Conservation (phyloP, 2,888 invertebrate species). For the Drosophila peninsularis region DNA sequence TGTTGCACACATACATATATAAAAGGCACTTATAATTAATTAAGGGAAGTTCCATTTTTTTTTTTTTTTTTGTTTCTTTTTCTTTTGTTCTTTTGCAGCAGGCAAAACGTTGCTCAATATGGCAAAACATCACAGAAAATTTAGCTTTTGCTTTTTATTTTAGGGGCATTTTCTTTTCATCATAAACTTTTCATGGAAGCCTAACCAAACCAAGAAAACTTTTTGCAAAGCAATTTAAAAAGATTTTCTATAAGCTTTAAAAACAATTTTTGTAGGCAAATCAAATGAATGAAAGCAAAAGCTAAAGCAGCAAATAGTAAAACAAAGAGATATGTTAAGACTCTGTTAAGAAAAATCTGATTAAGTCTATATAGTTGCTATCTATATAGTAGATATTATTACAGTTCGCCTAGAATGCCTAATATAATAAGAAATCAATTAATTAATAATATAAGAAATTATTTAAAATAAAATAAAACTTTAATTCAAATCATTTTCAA, state of each 20-base stretch:
- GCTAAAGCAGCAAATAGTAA: constrained; percentile 39
- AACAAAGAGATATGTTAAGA: constrained; percentile 10
- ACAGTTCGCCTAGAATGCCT: not conserved
- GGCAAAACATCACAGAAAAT: constrained; percentile 44
- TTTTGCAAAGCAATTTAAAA: constrained; percentile 30
- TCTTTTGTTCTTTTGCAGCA: constrained; percentile 30
- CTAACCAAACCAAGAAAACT: constrained; percentile 79
- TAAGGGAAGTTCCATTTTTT: constrained; percentile 2
- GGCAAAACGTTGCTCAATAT: constrained; percentile 57
- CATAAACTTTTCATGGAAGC: constrained; percentile 25
- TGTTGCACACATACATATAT: constrained; percentile 4
- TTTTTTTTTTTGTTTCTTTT: constrained; percentile 1
- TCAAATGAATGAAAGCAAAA: constrained; percentile 36
- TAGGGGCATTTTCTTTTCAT: constrained; percentile 1
- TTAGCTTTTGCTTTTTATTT: constrained; percentile 9
- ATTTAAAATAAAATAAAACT: not conserved
- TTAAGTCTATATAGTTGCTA: not conserved
- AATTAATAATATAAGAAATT: not conserved
- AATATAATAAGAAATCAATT: not conserved
- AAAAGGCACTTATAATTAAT: constrained; percentile 59
- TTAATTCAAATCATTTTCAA: not conserved
- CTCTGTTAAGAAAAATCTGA: not conserved
- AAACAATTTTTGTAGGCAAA: constrained; percentile 75
- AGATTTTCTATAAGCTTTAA: constrained; percentile 67
- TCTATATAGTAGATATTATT: not conserved